phyloP scores from a whole-genome alignment of 2,888 invertebrate genomes.

The Protophormia terraenovae region DNA sequence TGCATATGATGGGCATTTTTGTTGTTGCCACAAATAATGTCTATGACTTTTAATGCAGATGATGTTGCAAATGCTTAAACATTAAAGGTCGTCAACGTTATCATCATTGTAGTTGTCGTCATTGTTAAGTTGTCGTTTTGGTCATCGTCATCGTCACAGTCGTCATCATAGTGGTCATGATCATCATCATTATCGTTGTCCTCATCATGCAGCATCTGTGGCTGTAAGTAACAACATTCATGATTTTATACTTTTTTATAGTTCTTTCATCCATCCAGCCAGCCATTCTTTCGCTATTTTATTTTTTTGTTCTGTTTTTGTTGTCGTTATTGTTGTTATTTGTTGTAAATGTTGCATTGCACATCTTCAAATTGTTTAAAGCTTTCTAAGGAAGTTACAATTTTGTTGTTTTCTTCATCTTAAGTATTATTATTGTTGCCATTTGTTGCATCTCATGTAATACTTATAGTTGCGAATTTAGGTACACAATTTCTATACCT shows the following conservation, averaged over 20 bases:
- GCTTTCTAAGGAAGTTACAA: conserved; percentile 64
- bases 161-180: conserved; percentile 23
- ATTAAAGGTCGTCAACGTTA: conserved; percentile 66
- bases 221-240: conserved; percentile 26
- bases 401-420: conserved; percentile 59
- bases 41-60: conserved; percentile 64
- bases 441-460: conserved; percentile 47
- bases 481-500: conserved; percentile 58
- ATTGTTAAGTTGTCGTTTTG: conserved; percentile 68
- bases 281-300: too few relatives aligned
- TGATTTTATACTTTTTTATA: conserved; percentile 19
- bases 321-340: conserved; percentile 71
- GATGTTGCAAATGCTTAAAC: conserved; percentile 64
- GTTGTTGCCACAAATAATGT: conserved; percentile 48
- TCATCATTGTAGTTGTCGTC: conserved; percentile 55
- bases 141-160: conserved; percentile 56
- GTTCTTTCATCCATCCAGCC: neutral
- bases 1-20: conserved; percentile 43
- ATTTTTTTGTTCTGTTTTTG: conserved; percentile 43
- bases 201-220: conserved; percentile 39
- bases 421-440: conserved; percentile 42
- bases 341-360: conserved; percentile 56
- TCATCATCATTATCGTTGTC: conserved; percentile 29
- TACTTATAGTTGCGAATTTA: conserved; percentile 20
- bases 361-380: conserved; percentile 60